A percentile compares a stretch with the other conserved stretches of the same genome.
phyloP scores from a whole-genome alignment of 2,888 invertebrate genomes.

The Anaspis maculata region DNA sequence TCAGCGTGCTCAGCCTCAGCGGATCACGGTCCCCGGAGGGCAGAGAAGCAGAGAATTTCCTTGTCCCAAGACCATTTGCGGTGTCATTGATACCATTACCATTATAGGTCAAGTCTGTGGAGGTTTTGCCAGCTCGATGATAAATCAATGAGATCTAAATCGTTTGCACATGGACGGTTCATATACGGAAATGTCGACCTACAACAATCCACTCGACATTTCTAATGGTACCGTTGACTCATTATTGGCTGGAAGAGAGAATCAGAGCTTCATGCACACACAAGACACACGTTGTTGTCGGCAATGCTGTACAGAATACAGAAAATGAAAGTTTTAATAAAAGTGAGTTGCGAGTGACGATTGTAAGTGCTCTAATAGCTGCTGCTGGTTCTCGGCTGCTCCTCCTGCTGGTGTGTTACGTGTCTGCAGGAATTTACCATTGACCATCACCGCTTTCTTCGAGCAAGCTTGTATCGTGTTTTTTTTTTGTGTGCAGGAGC shows the following conservation, averaged over 20 bases:
- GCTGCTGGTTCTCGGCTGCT: slow-evolving; percentile 10
- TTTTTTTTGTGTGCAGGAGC: slow-evolving; percentile 2
- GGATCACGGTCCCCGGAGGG: too few species aligned
- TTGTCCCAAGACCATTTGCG: slow-evolving; percentile 7
- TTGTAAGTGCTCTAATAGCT: too few species aligned
- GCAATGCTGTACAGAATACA: too few species aligned
- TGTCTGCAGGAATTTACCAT: slow-evolving; percentile 1
- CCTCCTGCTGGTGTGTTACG: slow-evolving; percentile 6
- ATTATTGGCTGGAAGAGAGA: slow-evolving; percentile 8
- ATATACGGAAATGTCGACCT: slow-evolving; percentile 24
- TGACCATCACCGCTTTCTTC: too few species aligned
- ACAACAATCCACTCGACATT: slow-evolving; percentile 16
- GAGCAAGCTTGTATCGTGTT: too few species aligned
- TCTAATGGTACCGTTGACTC: slow-evolving; percentile 19
- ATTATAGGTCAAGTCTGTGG: slow-evolving; percentile 8
- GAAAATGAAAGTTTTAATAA: slow-evolving; percentile 26
- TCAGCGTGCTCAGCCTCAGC: too few species aligned
- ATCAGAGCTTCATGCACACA: too few species aligned
- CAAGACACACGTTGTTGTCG: too few species aligned
- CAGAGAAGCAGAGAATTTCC: slow-evolving; percentile 5
- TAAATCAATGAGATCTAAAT: slow-evolving; percentile 11
- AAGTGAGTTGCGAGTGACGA: too few species aligned
- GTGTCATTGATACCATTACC: slow-evolving; percentile 15
- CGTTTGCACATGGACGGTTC: slow-evolving; percentile 19
- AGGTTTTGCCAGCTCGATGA: slow-evolving; percentile 6